Evolutionary conservation across 2,797 vertebrate genomes (phyloP).

Genomic region (Erpetoichthys calabaricus): DNA sequence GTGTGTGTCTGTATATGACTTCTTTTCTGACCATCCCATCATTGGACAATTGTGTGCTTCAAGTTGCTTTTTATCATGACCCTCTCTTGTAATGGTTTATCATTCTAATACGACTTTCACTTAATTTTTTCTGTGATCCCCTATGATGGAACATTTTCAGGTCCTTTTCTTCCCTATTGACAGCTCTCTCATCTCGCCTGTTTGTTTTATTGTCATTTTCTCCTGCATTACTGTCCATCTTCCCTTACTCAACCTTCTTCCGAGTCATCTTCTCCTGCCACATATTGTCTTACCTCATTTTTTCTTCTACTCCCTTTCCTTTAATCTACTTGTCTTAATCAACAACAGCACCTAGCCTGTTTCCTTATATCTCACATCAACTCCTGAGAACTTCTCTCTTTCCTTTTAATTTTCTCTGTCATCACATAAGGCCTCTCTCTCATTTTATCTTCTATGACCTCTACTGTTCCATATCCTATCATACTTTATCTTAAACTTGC

Average conservation of each 20-base stretch:
- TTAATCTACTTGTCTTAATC: background rate
- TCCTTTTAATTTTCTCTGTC: too few species aligned
- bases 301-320: conserved; percentile 1
- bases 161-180: background rate
- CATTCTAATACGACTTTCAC: too few species aligned
- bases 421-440: too few species aligned
- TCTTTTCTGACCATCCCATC: background rate
- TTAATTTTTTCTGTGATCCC: too few species aligned
- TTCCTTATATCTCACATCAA: background rate
- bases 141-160: background rate
- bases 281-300: too few species aligned
- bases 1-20: conserved; percentile 28
- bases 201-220: background rate
- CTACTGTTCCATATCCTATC: too few species aligned
- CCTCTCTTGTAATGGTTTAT: too few species aligned
- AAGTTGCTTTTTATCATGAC: too few species aligned
- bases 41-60: too few species aligned
- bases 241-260: background rate
- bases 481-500: too few species aligned
- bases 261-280: background rate
- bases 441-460: too few species aligned
- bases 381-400: too few species aligned
- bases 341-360: background rate
- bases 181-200: background rate
- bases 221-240: background rate